Evolutionary conservation across 2,888 invertebrate genomes (phyloP), one percentile per base, ranked within the genome.

Genomic region (Prosapia bicincta): DNA sequence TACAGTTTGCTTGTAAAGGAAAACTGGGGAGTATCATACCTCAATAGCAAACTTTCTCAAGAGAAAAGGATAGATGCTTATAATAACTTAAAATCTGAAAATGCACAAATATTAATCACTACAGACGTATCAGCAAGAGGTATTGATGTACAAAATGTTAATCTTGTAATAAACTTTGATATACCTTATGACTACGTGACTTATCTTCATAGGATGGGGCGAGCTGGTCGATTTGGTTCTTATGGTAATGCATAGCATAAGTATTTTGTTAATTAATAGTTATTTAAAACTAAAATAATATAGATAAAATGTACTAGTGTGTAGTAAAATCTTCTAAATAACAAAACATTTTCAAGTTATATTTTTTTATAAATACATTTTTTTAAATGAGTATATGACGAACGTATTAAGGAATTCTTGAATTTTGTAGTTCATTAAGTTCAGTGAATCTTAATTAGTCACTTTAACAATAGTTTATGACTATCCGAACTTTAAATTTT

Each of bases 41-140:
- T 98, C 54, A 90, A 93, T 71, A 94, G 95, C 0, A 90, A 90
- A 76, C 93, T 95, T 85, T 89, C 90, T 15, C 98, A 99, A 71
- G 43, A 10, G 1, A 54, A 71, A 24, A 26, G 71, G 25, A n/a
- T 32, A 9, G 88, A 89, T 81, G 92, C 93, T 9, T 89, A 98
- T 78, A 88, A 90, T 80, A 90, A 90, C 80, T 88, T 98, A 75
- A 93, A 94, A 82, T 88, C 91, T 66, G 94, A 93, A 82, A 90
- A 92, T 83, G 94, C 93, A 82, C 90, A 96, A 80, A 92, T 98
- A 81, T 86, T 99, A 77, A 88, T 99, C 70, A 92, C 97, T 0
- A 99, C 98, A 0, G 98, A 96, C 86, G 86, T 96, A 80, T 92
- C 96, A 79, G 93, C 98, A 0, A 88, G 99, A 80, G 99, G 99